These are phyloP conservation scores for Labia minor DNA, from an alignment of 2,888 invertebrate species.

Conservation along the genomic window DNA sequence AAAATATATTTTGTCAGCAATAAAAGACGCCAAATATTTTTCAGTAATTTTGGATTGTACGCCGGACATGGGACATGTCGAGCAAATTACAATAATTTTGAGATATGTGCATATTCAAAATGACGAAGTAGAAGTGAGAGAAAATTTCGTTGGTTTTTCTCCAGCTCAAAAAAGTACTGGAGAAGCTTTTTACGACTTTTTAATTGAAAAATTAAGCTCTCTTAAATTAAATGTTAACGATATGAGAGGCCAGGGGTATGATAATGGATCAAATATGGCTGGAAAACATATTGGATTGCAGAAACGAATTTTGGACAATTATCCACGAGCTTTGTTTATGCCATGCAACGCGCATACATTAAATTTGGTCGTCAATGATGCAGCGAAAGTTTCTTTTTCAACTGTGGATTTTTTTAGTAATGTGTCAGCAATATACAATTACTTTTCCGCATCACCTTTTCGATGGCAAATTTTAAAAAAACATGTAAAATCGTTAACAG, in stretches of 20 bases:
- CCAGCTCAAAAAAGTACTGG: not conserved
- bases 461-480: slow-evolving; percentile 23
- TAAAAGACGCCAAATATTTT: slow-evolving; percentile 20
- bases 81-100: no score
- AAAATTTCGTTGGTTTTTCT: not conserved
- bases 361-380: not conserved
- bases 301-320: no score
- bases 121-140: not conserved
- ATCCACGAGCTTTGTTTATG: no score
- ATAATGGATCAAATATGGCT: not conserved
- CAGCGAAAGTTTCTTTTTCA: not conserved
- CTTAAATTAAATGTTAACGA: not conserved
- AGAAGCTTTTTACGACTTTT: no score
- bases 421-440: slow-evolving; percentile 22
- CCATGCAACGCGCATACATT: no score
- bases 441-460: slow-evolving; percentile 23
- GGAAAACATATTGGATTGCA: no score
- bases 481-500: slow-evolving; percentile 23
- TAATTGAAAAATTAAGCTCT: no score
- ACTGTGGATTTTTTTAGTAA: not conserved
- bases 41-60: slow-evolving; percentile 22
- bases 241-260: not conserved
- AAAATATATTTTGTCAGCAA: not conserved
- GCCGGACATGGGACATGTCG: slow-evolving; percentile 23
- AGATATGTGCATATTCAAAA: slow-evolving; percentile 20